Percentiles rank a stretch among this genome's conserved stretches.
These are phyloP conservation scores for Polypedilum pembai DNA, from an alignment of 1,140 invertebrate species.

Conservation along the genomic window DNA sequence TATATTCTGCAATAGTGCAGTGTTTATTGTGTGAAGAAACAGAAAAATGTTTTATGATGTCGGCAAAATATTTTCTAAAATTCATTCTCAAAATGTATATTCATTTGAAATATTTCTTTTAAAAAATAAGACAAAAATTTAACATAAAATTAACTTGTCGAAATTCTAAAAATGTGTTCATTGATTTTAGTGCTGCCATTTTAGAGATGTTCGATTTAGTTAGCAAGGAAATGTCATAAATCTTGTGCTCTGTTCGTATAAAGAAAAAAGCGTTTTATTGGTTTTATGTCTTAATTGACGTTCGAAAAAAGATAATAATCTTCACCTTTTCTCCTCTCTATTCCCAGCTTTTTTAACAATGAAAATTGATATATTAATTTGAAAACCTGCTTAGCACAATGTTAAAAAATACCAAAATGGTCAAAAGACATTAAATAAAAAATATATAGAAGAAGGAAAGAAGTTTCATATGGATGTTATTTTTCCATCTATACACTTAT, in stretches of 20 bases:
- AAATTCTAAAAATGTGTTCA: neutral
- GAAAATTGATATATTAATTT: conserved; percentile 26
- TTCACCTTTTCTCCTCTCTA: conserved; percentile 4
- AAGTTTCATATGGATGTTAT: neutral
- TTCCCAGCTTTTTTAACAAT: conserved; percentile 1
- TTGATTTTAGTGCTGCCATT: neutral
- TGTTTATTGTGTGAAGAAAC: neutral
- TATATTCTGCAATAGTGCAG: neutral
- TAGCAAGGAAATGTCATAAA: neutral
- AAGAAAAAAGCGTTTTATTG: too few species aligned
- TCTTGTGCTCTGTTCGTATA: neutral
- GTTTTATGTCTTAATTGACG: conserved; percentile 26
- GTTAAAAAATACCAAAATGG: neutral
- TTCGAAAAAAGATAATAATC: conserved; percentile 26
- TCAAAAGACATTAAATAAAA: conserved; percentile 13
- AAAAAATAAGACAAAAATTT: neutral
- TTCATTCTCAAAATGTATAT: neutral
- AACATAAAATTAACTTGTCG: neutral
- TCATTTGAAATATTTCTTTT: neutral
- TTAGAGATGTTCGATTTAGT: neutral
- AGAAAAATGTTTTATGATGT: neutral
- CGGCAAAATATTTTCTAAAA: neutral
- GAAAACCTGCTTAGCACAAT: neutral
- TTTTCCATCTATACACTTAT: neutral
- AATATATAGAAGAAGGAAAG: too few species aligned